Conservation (phyloP, 2,888 invertebrate genomes). For the Oscheius sp. region DNA sequence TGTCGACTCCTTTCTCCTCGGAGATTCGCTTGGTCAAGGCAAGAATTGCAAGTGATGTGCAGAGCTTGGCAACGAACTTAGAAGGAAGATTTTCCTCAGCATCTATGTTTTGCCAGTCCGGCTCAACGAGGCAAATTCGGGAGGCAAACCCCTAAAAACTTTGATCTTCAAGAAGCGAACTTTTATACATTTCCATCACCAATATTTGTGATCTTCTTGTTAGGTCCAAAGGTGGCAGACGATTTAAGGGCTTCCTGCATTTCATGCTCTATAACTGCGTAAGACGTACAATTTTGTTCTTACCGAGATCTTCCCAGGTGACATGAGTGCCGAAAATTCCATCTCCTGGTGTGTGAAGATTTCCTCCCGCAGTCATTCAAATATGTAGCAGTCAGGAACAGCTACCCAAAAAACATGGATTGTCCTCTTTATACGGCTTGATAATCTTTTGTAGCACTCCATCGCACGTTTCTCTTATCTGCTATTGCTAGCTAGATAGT, state of each 20-base stretch:
- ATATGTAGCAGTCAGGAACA: neutral
- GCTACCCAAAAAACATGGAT: too few species aligned
- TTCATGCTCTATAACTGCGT: conserved; percentile 25
- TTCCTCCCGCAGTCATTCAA: neutral
- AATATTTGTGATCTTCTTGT: conserved; percentile 41
- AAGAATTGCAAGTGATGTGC: conserved; percentile 9
- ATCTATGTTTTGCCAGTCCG: conserved; percentile 41
- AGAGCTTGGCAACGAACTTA: conserved; percentile 39
- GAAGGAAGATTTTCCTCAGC: conserved; percentile 37
- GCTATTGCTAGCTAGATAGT: too few species aligned
- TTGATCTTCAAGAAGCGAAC: neutral
- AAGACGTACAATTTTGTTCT: neutral
- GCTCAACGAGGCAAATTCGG: conserved; percentile 40
- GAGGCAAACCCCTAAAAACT: conserved; percentile 45
- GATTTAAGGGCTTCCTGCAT: conserved; percentile 39
- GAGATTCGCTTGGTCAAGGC: conserved; percentile 5
- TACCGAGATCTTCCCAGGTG: conserved; percentile 44
- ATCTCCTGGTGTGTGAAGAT: conserved; percentile 13
- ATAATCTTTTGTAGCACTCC: too few species aligned
- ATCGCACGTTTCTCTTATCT: too few species aligned
- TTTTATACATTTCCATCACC: conserved; percentile 43
- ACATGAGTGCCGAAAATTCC: conserved; percentile 48
- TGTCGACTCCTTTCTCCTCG: conserved; percentile 23
- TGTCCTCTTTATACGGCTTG: too few species aligned
- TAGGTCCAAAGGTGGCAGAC: conserved; percentile 42